A percentile compares a stretch with the other conserved stretches of the same genome.
Conservation (phyloP, 1,140 invertebrate genomes). For the Euborellia annulipes region DNA sequence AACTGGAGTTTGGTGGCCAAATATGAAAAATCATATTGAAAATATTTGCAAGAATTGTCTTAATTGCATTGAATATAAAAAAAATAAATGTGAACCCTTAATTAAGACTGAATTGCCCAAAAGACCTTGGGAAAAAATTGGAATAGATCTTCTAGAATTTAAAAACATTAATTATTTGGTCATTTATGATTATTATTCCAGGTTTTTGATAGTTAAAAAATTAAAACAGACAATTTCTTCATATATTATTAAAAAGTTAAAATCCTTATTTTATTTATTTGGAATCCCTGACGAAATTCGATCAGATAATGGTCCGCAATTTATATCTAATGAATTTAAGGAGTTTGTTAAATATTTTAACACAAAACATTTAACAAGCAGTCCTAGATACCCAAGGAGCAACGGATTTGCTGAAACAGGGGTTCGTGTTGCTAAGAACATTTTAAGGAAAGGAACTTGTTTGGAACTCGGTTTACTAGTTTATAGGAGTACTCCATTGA, state of each 20-base stretch:
- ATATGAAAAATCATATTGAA: constrained; percentile 19
- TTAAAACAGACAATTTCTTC: background rate
- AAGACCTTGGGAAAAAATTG: constrained; percentile 12
- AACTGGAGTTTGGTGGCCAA: constrained; percentile 24
- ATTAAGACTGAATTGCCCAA: too few species aligned
- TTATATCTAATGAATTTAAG: constrained; percentile 8
- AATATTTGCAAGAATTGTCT: constrained; percentile 14
- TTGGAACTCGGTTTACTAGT: background rate
- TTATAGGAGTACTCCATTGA: background rate
- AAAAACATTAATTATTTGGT: constrained; percentile 13
- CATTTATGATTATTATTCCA: constrained; percentile 15
- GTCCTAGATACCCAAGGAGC: constrained; percentile 7
- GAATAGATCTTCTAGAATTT: constrained; percentile 13
- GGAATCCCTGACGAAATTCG: constrained; percentile 23
- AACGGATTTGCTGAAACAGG: constrained; percentile 13
- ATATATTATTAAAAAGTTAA: constrained; percentile 12
- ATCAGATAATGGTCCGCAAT: constrained; percentile 21
- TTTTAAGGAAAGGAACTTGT: constrained; percentile 7
- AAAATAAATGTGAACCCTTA: constrained; percentile 5
- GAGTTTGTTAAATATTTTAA: constrained; percentile 9
- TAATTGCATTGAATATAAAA: constrained; percentile 8
- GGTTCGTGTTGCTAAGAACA: constrained; percentile 8
- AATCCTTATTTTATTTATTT: constrained; percentile 19
- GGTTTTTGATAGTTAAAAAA: constrained; percentile 7
- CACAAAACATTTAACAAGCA: constrained; percentile 4